Percentiles rank a stretch among this genome's conserved stretches.
Conservation (phyloP, 2,113 vertebrate genomes). For the Oreochromis aureus region DNA sequence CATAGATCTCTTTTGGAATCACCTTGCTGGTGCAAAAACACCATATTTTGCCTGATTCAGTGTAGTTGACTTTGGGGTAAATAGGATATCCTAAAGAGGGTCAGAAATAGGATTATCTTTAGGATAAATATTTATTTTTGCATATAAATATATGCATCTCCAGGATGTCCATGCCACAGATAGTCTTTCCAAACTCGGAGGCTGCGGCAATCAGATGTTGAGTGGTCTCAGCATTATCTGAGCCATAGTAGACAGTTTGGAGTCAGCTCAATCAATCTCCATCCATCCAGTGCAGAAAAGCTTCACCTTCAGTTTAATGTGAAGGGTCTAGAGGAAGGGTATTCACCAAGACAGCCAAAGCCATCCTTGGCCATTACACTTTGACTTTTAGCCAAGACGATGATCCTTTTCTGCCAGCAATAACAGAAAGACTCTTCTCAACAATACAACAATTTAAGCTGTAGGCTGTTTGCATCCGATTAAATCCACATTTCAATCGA, state of each 20-base stretch:
- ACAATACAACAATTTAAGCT: not conserved
- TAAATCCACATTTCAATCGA: not conserved
- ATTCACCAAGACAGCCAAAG: conserved; percentile 19
- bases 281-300: conserved; percentile 18
- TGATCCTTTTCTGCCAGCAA: not conserved
- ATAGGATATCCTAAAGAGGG: not conserved
- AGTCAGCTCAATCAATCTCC: conserved; percentile 64
- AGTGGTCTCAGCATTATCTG: conserved; percentile 60
- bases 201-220: conserved; percentile 26
- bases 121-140: not conserved
- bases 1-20: not conserved
- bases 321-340: not conserved
- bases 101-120: not conserved
- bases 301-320: not conserved
- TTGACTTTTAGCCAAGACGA: conserved; percentile 5
- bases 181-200: conserved; percentile 18
- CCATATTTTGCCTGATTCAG: not conserved
- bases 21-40: not conserved
- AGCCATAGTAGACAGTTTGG: conserved; percentile 54
- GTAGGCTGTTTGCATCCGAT: not conserved
- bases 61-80: not conserved
- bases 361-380: not conserved
- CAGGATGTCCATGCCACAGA: not conserved
- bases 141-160: not conserved
- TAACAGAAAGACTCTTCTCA: not conserved